Evolutionary conservation across 2,888 invertebrate species (phyloP).

Genomic region (Eupeodes latifasciatus): DNA sequence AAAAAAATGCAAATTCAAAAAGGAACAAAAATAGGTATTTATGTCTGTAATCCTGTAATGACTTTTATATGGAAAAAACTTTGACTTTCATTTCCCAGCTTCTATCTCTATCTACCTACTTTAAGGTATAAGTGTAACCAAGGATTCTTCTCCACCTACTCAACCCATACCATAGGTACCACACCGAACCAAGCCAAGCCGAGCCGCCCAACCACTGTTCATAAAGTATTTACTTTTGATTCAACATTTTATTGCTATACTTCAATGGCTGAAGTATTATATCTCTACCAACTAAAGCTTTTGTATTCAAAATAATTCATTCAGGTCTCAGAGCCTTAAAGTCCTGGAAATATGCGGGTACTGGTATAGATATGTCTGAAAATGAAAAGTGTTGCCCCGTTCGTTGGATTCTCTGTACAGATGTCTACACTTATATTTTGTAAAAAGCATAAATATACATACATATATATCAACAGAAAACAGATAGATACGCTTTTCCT

Average conservation of each 20-base stretch:
- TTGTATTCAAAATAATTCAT: constrained; percentile 32
- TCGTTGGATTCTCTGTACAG: not conserved
- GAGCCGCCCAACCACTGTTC: not conserved
- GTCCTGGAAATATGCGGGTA: not conserved
- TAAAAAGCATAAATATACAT: too few relatives aligned
- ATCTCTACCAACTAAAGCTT: constrained; percentile 2
- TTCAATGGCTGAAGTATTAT: constrained; percentile 10
- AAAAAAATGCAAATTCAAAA: not conserved
- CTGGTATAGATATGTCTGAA: not conserved
- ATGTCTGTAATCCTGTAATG: constrained; percentile 32
- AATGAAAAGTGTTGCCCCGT: constrained; percentile 22
- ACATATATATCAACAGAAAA: not conserved
- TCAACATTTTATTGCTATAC: constrained; percentile 40
- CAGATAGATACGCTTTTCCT: not conserved
- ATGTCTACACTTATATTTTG: not conserved
- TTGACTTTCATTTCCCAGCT: constrained; percentile 22
- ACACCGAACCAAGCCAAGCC: too few relatives aligned
- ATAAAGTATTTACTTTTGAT: constrained; percentile 36
- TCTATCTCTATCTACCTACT: not conserved
- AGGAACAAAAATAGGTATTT: not conserved
- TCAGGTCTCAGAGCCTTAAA: not conserved
- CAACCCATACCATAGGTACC: too few relatives aligned
- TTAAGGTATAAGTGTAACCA: not conserved
- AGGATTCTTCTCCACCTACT: not conserved
- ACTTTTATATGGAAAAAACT: constrained; percentile 16